Evolutionary conservation across 2,888 invertebrate genomes (phyloP), one percentile per base, ranked within the genome.

Genomic region (Zhuqinia jingwanae): DNA sequence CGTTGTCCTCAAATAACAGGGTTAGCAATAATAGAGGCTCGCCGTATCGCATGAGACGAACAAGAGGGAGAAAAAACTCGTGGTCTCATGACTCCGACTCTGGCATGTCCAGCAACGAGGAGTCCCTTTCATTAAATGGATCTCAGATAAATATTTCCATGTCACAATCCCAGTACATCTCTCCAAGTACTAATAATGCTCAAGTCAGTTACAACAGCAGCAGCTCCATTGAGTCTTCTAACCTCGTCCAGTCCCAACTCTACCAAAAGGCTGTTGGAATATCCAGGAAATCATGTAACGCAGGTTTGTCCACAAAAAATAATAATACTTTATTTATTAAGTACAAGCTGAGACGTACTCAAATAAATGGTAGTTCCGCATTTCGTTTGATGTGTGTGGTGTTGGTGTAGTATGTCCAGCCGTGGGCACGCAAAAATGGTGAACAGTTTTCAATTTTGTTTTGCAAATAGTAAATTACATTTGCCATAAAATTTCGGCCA

Each of bases 1-100:
- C n/a, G n/a, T n/a, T n/a, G n/a, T n/a, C n/a, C n/a, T n/a, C n/a
- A n/a, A n/a, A 17, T 17, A n/a, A 22, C 22, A 89, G 89, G 84
- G 87, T 87, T 17, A 89, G 84, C 78, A 90, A 90, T 79, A 91
- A 88, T 80, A 75, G 88, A 8, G 83, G 88, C 47, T 90, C 90
- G 8, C 90, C 91, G 5, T 96, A 91, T 96, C 96, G 27, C 94
- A 95, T 87, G 93, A 93, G 93, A 92, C 88, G 90, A 53, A 94
- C 95, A 89, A 93, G 94, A 27, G 94, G 95, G 30, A 94, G 96
- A 90, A 97, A 97, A 93, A 95, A 96, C 91, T 97, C 97, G 6
- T 92, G 93, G 92, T 93, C 93, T 15, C 93, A 93, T 88, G 93
- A 93, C 81, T 92, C 93, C 2, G 92, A 93, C 88, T 92, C 92